phyloP scores from a whole-genome alignment of 2,888 invertebrate species.

The Heliconius hortense region DNA sequence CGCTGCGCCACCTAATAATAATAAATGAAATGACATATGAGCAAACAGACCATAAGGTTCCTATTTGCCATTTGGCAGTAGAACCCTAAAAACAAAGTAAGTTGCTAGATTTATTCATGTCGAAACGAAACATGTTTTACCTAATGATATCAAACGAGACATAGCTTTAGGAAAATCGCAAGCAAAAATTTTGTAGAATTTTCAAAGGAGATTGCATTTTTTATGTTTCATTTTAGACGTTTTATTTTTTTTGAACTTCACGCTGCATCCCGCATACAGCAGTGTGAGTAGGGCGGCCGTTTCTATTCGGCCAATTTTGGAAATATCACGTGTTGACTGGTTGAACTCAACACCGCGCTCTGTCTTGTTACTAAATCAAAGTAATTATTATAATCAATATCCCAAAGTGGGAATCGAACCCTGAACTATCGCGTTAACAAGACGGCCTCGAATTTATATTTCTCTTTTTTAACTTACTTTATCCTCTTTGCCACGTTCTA shows the following conservation, averaged over 20 bases:
- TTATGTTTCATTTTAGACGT: not conserved
- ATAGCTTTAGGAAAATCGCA: not conserved
- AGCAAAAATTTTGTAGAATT: not conserved
- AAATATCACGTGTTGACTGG: not conserved
- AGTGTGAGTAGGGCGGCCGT: not conserved
- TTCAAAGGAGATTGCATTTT: slow-evolving; percentile 1
- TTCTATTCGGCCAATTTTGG: too few species aligned
- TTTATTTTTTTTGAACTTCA: not conserved
- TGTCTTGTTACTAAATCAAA: not conserved
- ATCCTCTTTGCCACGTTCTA: too few species aligned
- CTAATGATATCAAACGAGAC: slow-evolving; percentile 19
- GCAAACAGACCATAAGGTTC: too few species aligned
- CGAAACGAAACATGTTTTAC: slow-evolving; percentile 3
- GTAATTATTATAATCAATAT: too few species aligned
- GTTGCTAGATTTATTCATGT: slow-evolving; percentile 15
- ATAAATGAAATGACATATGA: not conserved
- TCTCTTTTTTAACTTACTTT: too few species aligned
- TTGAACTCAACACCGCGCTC: not conserved
- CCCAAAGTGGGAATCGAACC: not conserved
- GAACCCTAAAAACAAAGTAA: not conserved
- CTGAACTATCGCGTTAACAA: not conserved
- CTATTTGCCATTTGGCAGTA: not conserved
- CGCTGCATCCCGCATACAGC: not conserved
- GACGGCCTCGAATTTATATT: not conserved
- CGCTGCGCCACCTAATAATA: not conserved